phyloP scores from a whole-genome alignment of 2,888 invertebrate genomes.

The Lordiphosa fenestrarum region DNA sequence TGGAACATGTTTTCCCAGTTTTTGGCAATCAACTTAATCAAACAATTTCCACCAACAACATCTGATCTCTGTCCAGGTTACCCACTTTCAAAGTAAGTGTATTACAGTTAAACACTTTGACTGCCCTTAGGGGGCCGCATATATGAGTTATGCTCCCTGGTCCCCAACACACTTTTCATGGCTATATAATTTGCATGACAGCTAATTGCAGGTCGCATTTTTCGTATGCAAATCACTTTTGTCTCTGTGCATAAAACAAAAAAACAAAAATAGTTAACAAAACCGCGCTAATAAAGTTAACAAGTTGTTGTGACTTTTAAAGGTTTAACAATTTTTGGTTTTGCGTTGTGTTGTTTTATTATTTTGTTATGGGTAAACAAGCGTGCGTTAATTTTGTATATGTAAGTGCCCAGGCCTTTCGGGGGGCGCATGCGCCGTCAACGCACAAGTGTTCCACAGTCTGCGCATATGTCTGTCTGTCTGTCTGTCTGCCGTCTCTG shows the following conservation, averaged over 20 bases:
- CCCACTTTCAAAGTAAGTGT: not conserved
- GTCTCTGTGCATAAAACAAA: slow-evolving; percentile 1
- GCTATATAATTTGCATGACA: slow-evolving; percentile 55
- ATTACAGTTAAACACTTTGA: not conserved
- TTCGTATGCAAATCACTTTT: slow-evolving; percentile 34
- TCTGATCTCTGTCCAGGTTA: slow-evolving; percentile 7
- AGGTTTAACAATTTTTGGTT: slow-evolving; percentile 22
- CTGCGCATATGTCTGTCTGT: slow-evolving; percentile 15
- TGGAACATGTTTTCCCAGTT: too few species aligned
- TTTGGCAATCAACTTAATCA: too few species aligned
- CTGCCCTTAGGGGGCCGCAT: not conserved
- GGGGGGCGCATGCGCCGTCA: slow-evolving; percentile 19
- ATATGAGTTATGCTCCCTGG: slow-evolving; percentile 46
- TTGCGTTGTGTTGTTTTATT: not conserved
- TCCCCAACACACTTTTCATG: slow-evolving; percentile 20
- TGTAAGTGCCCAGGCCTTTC: slow-evolving; percentile 3
- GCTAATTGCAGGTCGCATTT: slow-evolving; percentile 57
- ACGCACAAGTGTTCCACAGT: slow-evolving; percentile 16
- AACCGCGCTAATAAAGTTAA: slow-evolving; percentile 54
- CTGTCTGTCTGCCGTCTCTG: slow-evolving; percentile 34
- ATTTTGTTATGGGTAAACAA: slow-evolving; percentile 1
- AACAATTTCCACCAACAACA: not conserved
- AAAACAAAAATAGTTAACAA: slow-evolving; percentile 19
- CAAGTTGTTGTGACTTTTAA: slow-evolving; percentile 54
- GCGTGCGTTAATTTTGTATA: slow-evolving; percentile 44